Evolutionary conservation across 2,797 vertebrate species (phyloP), one percentile per base, ranked within the genome.

Genomic region (Parotocinclus haroldoi): DNA sequence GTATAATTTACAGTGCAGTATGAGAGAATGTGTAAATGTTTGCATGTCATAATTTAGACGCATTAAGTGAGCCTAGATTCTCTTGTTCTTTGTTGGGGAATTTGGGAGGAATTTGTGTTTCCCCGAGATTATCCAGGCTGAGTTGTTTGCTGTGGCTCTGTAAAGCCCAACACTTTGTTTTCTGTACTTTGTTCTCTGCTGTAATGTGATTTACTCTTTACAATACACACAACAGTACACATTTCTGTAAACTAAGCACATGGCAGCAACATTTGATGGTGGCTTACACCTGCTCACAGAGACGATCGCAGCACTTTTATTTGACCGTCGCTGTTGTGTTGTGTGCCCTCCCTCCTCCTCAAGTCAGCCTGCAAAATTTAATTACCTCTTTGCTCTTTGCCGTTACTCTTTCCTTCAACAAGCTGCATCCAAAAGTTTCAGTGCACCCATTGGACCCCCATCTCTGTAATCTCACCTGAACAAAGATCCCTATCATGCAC

Each of bases 311-410:
- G 63, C 36, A 56, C 68, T 71, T 66, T 76, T 53, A 58, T 68
- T 76, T 63, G 61, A 55, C 56, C 52, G 9, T 53, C 38, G 58
- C 49, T 27, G 45, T 72, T 68, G 54, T 75, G 69, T 37, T 38
- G 65, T 72, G 68, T 71, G 60, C 71, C 67, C 65, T 77, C 69
- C 68, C 69, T 76, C 71, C 71, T 79, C 70, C 57, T 6, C 67
- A 48, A 55, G 68, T 88, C 89, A 88, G 87, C 84, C 89, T 90
- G 89, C 90, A 88, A 90, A 91, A 91, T 91, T 89, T 89, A 90
- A 91, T 91, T 91, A 89, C 90, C 87, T 88, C 84, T 86, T 80
- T 81, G 86, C 84, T 89, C 86, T 74, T 80, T 64, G 65, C 74
- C 44, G 71, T 68, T 71, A 51, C 64, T 65, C 71, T 75, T 77